Evolutionary conservation across 2,888 invertebrate species (phyloP).

Genomic region (Apamea epomidion): DNA sequence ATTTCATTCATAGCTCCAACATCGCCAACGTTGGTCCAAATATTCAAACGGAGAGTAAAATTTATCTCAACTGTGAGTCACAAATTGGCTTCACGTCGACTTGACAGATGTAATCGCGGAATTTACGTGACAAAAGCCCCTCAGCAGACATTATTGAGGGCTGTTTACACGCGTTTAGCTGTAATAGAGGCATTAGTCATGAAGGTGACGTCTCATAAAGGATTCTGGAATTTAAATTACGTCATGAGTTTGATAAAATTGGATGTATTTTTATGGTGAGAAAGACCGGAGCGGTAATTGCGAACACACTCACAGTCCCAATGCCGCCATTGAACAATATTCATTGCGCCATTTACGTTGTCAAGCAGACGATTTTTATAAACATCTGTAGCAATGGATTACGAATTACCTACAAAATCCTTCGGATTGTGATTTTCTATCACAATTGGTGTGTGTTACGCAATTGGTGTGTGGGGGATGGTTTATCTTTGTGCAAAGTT

Average conservation of each 20-base stretch:
- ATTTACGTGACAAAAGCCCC: conserved; percentile 79
- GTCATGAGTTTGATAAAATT: conserved; percentile 1
- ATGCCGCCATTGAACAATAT: not conserved
- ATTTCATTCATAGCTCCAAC: conserved; percentile 37
- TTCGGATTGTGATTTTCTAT: not conserved
- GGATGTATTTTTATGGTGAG: not conserved
- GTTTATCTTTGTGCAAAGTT: not conserved
- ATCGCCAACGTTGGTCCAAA: conserved; percentile 27
- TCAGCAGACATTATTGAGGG: conserved; percentile 71
- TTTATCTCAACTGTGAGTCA: conserved; percentile 67
- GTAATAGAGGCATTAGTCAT: conserved; percentile 67
- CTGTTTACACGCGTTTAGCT: conserved; percentile 69
- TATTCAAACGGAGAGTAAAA: conserved; percentile 58
- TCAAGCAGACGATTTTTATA: no score
- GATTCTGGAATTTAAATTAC: conserved; percentile 47
- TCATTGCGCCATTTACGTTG: not conserved
- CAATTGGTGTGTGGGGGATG: not conserved
- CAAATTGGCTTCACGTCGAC: conserved; percentile 79
- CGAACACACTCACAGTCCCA: not conserved
- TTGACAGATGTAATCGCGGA: conserved; percentile 82
- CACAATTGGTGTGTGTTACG: not conserved
- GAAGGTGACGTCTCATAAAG: conserved; percentile 40
- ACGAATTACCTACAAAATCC: not conserved
- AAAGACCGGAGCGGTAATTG: not conserved
- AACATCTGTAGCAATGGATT: not conserved